phyloP scores from a whole-genome alignment of 2,113 vertebrate species.

The Camelus dromedarius region DNA sequence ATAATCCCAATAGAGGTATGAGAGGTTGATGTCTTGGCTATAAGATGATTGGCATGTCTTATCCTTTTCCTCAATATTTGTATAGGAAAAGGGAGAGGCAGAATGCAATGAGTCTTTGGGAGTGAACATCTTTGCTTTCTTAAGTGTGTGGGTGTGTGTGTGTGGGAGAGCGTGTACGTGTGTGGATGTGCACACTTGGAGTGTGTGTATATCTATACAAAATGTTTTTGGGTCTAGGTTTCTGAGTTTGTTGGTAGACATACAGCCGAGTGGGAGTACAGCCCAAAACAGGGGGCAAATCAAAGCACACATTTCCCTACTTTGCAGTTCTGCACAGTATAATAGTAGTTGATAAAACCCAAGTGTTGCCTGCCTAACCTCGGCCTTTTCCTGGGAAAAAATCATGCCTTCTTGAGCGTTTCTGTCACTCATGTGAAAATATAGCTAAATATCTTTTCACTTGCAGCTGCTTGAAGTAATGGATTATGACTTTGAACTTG shows the following conservation, averaged over 20 bases:
- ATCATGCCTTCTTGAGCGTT: constrained; percentile 54
- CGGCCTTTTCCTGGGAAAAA: constrained; percentile 26
- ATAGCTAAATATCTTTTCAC: constrained; percentile 74
- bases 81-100: not conserved
- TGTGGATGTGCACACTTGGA: not conserved
- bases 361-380: constrained; percentile 49
- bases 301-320: not conserved
- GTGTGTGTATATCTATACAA: not conserved
- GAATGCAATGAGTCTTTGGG: not conserved
- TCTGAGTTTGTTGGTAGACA: not conserved
- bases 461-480: constrained; percentile 75
- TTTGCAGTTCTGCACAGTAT: constrained; percentile 27
- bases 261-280: not conserved
- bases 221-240: not conserved
- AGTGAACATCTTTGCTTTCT: not conserved
- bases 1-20: not conserved
- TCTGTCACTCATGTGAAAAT: constrained; percentile 73
- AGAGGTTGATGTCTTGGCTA: not conserved
- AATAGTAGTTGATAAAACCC: constrained; percentile 29
- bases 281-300: not conserved
- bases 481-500: constrained; percentile 81
- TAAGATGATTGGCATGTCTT: not conserved
- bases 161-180: not conserved
- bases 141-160: not conserved
- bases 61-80: not conserved